Evolutionary conservation across 2,888 invertebrate genomes (phyloP).

Genomic region (Andricus quercusramuli): DNA sequence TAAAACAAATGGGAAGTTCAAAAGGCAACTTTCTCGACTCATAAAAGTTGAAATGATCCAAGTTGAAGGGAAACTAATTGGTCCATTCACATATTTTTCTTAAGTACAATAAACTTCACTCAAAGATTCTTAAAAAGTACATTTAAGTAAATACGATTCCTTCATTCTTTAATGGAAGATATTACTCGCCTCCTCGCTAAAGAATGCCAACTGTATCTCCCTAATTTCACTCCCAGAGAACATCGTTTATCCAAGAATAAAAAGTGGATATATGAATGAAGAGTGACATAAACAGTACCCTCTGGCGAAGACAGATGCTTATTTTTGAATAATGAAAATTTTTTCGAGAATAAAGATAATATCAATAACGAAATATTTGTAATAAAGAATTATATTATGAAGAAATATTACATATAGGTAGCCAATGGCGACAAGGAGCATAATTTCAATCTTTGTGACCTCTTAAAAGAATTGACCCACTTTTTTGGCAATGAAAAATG

Average conservation of each 20-base stretch:
- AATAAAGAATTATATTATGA: background rate
- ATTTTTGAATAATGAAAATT: background rate
- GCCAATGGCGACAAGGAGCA: background rate
- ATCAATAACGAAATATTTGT: background rate
- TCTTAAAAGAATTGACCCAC: background rate
- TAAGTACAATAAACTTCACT: background rate
- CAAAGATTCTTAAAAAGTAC: background rate
- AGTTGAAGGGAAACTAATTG: too few relatives aligned
- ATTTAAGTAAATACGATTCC: background rate
- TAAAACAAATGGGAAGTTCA: too few relatives aligned
- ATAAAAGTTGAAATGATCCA: too few relatives aligned
- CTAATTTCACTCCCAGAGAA: background rate
- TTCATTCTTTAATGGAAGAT: conserved; percentile 9
- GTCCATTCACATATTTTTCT: background rate
- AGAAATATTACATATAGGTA: background rate
- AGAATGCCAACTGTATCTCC: background rate
- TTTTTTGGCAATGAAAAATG: background rate
- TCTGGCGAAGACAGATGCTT: background rate
- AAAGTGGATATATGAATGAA: background rate
- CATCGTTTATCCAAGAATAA: conserved; percentile 20
- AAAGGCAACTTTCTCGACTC: too few relatives aligned
- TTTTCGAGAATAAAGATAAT: background rate
- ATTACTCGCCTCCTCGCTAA: conserved; percentile 1
- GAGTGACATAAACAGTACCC: background rate
- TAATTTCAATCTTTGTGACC: background rate